phyloP scores from a whole-genome alignment of 64 coral and sea anemone genomes.

The Exaiptasia diaphana region DNA sequence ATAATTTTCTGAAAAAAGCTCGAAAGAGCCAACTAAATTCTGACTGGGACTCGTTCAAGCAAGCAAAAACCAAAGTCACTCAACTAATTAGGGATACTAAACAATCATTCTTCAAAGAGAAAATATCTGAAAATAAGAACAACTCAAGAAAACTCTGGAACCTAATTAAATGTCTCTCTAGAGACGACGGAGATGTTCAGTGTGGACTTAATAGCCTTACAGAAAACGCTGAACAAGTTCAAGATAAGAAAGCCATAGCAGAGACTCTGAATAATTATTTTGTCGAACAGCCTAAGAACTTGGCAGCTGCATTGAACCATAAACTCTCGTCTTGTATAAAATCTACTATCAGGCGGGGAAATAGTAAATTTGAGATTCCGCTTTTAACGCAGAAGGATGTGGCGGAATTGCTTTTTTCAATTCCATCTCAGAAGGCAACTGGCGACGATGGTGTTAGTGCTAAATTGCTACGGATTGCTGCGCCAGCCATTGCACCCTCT shows the following conservation, averaged over 20 bases:
- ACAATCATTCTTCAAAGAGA: slow-evolving; percentile 25
- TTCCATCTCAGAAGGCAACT: slow-evolving; percentile 31
- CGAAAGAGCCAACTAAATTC: neutral
- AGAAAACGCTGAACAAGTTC: neutral
- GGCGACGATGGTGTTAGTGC: slow-evolving; percentile 16
- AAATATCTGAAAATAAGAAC: slow-evolving; percentile 29
- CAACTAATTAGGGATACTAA: slow-evolving; percentile 32
- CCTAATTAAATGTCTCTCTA: slow-evolving; percentile 21
- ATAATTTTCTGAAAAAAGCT: neutral
- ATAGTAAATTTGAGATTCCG: neutral
- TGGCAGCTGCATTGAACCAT: slow-evolving; percentile 3
- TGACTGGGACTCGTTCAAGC: neutral
- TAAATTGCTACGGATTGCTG: slow-evolving; percentile 39
- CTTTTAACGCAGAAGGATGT: slow-evolving; percentile 16
- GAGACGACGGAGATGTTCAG: neutral
- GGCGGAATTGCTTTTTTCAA: slow-evolving; percentile 15
- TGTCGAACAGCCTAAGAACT: slow-evolving; percentile 29
- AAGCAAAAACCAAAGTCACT: slow-evolving; percentile 18
- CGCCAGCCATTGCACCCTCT: slow-evolving; percentile 17
- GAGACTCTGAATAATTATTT: slow-evolving; percentile 42
- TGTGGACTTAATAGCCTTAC: neutral
- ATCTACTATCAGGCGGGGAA: neutral
- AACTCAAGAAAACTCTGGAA: slow-evolving; percentile 40
- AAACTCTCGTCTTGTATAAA: neutral
- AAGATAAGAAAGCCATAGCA: slow-evolving; percentile 26